Conservation (phyloP, 1,140 invertebrate species). For the Oreohelix idahoensis region DNA sequence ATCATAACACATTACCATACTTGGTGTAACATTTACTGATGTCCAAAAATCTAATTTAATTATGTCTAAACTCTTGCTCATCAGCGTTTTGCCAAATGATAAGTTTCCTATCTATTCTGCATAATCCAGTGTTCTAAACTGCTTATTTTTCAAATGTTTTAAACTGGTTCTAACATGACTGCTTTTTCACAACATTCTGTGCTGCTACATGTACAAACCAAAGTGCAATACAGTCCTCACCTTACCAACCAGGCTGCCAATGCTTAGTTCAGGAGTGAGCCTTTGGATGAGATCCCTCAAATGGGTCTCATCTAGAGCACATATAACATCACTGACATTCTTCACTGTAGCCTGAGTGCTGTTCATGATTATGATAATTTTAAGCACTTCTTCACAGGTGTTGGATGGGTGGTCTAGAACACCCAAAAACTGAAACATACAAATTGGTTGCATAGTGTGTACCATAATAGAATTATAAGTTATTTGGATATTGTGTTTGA, state of each 20-base stretch:
- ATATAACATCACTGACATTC: slow-evolving; percentile 43
- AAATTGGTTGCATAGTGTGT: too few relatives aligned
- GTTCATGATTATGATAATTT: slow-evolving; percentile 40
- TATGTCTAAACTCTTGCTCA: too few relatives aligned
- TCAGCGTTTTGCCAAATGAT: too few relatives aligned
- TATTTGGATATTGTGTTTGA: too few relatives aligned
- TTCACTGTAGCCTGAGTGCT: slow-evolving; percentile 40
- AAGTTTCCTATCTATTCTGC: too few relatives aligned
- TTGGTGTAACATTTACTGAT: too few relatives aligned
- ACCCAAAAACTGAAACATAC: slow-evolving; percentile 15
- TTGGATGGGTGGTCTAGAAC: neutral
- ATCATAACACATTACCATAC: too few relatives aligned
- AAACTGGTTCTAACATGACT: too few relatives aligned
- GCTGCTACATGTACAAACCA: neutral
- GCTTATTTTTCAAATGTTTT: too few relatives aligned
- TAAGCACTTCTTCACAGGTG: slow-evolving; percentile 39
- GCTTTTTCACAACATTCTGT: neutral
- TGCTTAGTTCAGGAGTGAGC: slow-evolving; percentile 52
- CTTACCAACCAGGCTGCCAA: slow-evolving; percentile 58
- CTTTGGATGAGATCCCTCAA: slow-evolving; percentile 16
- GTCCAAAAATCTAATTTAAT: too few relatives aligned
- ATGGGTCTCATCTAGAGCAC: slow-evolving; percentile 34
- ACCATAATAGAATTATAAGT: too few relatives aligned
- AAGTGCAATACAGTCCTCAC: slow-evolving; percentile 40
- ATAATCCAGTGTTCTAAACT: too few relatives aligned